phyloP scores from a whole-genome alignment of 2,797 vertebrate genomes.

The Poecile montanus region DNA sequence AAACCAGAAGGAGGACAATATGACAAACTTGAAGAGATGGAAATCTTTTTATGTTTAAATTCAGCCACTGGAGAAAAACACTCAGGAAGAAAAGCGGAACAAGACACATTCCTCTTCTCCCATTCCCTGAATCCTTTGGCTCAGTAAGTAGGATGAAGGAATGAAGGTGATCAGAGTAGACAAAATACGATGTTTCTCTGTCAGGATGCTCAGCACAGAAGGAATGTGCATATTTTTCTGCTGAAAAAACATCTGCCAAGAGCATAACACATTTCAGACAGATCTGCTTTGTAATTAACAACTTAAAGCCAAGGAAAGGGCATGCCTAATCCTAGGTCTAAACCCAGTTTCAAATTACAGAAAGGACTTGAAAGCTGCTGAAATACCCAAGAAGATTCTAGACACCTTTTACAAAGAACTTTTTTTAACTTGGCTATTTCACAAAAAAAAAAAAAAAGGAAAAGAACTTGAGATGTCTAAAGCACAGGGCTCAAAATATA shows the following conservation, averaged over 20 bases:
- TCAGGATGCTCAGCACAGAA: neutral
- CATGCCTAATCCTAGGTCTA: neutral
- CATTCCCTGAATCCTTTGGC: neutral
- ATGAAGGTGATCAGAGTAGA: neutral
- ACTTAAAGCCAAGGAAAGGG: neutral
- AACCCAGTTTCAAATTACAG: neutral
- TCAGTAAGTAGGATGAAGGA: neutral
- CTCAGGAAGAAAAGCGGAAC: neutral
- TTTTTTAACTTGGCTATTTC: neutral
- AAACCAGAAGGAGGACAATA: neutral
- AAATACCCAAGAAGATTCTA: neutral
- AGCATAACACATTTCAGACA: neutral
- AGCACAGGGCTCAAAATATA: neutral
- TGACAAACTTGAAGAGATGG: neutral
- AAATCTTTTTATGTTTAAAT: neutral
- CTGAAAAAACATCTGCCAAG: neutral
- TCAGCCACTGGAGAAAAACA: neutral
- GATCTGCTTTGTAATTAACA: neutral
- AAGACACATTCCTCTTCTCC: neutral
- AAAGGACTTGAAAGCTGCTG: neutral
- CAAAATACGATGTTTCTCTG: neutral
- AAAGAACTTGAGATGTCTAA: neutral
- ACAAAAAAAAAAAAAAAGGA: neutral
- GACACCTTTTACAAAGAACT: neutral
- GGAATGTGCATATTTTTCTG: neutral